phyloP scores from a whole-genome alignment of 2,113 vertebrate species.

The Eurypyga helias region DNA sequence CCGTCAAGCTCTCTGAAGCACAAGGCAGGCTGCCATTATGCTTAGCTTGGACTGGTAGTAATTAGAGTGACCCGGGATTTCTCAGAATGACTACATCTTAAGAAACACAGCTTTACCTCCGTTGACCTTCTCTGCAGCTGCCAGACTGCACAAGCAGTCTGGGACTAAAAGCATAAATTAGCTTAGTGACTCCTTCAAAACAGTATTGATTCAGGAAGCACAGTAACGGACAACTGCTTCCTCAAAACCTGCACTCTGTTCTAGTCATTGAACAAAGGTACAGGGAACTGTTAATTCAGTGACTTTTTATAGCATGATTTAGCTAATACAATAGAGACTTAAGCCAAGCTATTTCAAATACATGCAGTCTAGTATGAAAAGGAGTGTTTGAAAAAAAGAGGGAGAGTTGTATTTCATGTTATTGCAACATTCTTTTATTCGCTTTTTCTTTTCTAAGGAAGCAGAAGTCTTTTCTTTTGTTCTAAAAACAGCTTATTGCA shows the following conservation, averaged over 20 bases:
- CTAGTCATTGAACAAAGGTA: not conserved
- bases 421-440: not conserved
- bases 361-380: not conserved
- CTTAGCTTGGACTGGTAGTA: slow-evolving; percentile 29
- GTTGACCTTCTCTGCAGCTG: slow-evolving; percentile 11
- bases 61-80: slow-evolving; percentile 45
- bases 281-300: not conserved
- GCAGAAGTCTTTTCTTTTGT: not conserved
- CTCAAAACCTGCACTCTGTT: not conserved
- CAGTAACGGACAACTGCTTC: not conserved
- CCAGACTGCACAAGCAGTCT: not conserved
- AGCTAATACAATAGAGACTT: not conserved
- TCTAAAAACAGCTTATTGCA: not conserved
- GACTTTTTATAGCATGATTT: not conserved
- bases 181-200: slow-evolving; percentile 33
- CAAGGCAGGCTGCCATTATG: slow-evolving; percentile 15
- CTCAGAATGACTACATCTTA: slow-evolving; percentile 31
- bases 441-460: not conserved
- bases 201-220: slow-evolving; percentile 9
- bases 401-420: not conserved
- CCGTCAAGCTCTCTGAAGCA: not conserved
- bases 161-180: slow-evolving; percentile 46
- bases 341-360: not conserved
- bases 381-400: not conserved
- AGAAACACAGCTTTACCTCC: slow-evolving; percentile 34